phyloP scores from a whole-genome alignment of 2,888 invertebrate genomes.

The Chrysodeixis includens region DNA sequence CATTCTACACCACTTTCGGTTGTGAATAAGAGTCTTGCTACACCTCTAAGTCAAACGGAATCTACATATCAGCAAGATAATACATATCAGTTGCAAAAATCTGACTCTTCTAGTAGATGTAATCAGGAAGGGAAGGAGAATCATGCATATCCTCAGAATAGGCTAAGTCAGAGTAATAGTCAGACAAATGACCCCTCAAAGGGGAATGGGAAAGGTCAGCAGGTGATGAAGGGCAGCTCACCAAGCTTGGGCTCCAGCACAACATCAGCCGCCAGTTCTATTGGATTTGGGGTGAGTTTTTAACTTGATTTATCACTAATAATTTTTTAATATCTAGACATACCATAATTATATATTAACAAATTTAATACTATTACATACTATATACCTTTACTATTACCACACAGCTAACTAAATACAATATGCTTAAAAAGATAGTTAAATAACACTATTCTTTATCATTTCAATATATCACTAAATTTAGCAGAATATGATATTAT shows the following conservation, averaged over 20 bases:
- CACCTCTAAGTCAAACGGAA: conserved; percentile 90
- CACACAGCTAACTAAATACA: no score
- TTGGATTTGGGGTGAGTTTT: conserved; percentile 85
- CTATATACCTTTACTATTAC: no score
- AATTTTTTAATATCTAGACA: no score
- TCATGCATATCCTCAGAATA: conserved; percentile 88
- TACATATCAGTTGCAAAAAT: conserved; percentile 88
- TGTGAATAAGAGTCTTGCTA: conserved; percentile 91
- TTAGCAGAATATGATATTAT: no score
- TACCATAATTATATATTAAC: no score
- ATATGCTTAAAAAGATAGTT: no score
- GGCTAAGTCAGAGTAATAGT: conserved; percentile 83
- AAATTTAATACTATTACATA: no score
- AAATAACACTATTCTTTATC: no score
- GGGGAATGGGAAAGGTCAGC: conserved; percentile 73
- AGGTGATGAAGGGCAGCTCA: conserved; percentile 79
- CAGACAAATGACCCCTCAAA: conserved; percentile 80
- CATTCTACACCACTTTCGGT: conserved; percentile 87
- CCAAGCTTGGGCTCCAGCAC: conserved; percentile 81
- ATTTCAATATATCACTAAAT: no score
- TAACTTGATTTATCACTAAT: not conserved
- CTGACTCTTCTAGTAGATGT: conserved; percentile 86
- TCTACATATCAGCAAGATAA: conserved; percentile 87
- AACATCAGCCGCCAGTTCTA: conserved; percentile 75
- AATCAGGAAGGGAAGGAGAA: conserved; percentile 88